Base-by-base conservation (phyloP, 2,797 vertebrate genomes). In the Graptemys geographica region DNA sequence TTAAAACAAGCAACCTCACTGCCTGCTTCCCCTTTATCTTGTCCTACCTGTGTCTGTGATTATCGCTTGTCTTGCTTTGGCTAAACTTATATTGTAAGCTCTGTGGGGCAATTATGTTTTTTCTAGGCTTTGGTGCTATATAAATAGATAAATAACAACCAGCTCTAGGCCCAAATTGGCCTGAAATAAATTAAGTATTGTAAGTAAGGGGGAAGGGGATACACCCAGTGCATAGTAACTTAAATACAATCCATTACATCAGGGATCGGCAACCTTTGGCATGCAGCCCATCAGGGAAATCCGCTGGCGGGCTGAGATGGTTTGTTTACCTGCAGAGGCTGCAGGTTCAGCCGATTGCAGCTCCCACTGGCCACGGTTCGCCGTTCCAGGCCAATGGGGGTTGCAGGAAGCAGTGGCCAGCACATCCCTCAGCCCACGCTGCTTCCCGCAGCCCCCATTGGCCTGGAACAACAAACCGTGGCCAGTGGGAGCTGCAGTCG, bases 171-270 rank as follows among this genome's bases (percentile, higher is more conserved):
- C 65, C 87, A 76, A 57, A 87, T 5, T 79, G 31, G n/a, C 31
- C 47, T 57, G 41, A 82, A 27, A 87, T 31, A 27, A 86, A 87
- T 2, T 3, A 88, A 83, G 79, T 56, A 31, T 76, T 2, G 86
- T n/a, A 69, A n/a, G 33, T 21, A 44, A 9, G n/a, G 86, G 37
- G 23, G 49, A 90, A 47, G 13, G 15, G 78, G 11, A 7, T 33
- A 74, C 0, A 4, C 2, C 2, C 2, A 33, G 8, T 86, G 57
- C 74, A 81, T 1, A n/a, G n/a, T 23, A 41, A 74, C 12, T 41
- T 47, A 25, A 47, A 76, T 76, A 76, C 86, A 57, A 93, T 80
- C 27, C 81, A 84, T 28, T 3, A 93, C 19, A 51, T 51, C 51
- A 51, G 51, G 51, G 51, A 51, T 15, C 5, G 13, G 51, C 51